These are phyloP conservation scores for Portevinia maculata DNA, from an alignment of 2,888 invertebrate genomes.

Conservation along the genomic window DNA sequence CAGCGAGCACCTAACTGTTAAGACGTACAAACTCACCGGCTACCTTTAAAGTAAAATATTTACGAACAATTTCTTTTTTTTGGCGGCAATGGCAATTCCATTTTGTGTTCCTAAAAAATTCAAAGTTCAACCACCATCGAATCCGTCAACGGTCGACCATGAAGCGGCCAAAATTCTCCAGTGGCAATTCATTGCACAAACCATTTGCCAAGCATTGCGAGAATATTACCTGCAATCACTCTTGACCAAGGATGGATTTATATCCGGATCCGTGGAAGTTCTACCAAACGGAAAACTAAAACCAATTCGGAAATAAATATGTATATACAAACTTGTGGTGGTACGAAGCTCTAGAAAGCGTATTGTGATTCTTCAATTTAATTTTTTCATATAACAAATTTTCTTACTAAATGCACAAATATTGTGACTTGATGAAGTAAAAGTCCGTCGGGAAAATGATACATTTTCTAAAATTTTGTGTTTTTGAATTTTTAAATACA, in stretches of 20 bases:
- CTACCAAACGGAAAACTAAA: slow-evolving; percentile 77
- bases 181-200: slow-evolving; percentile 80
- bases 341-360: slow-evolving; percentile 75
- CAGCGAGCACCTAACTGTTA: slow-evolving; percentile 40
- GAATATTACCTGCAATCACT: slow-evolving; percentile 79
- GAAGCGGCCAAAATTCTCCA: slow-evolving; percentile 75
- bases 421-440: slow-evolving; percentile 39
- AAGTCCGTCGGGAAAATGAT: slow-evolving; percentile 59
- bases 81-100: slow-evolving; percentile 79
- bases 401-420: slow-evolving; percentile 5
- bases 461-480: slow-evolving; percentile 16
- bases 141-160: slow-evolving; percentile 9
- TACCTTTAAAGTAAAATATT: background rate
- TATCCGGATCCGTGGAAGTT: slow-evolving; percentile 78
- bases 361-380: slow-evolving; percentile 76
- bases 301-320: slow-evolving; percentile 73
- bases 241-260: slow-evolving; percentile 57
- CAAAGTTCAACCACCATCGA: slow-evolving; percentile 50
- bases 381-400: slow-evolving; percentile 18
- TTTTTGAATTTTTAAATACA: slow-evolving; percentile 31
- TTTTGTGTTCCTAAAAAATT: slow-evolving; percentile 79
- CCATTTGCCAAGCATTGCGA: slow-evolving; percentile 81
- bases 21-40: slow-evolving; percentile 26
- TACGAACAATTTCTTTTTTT: slow-evolving; percentile 46
- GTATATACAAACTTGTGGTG: background rate